Conservation (phyloP, 1,140 invertebrate species). For the Drosophila punjabiensis region DNA sequence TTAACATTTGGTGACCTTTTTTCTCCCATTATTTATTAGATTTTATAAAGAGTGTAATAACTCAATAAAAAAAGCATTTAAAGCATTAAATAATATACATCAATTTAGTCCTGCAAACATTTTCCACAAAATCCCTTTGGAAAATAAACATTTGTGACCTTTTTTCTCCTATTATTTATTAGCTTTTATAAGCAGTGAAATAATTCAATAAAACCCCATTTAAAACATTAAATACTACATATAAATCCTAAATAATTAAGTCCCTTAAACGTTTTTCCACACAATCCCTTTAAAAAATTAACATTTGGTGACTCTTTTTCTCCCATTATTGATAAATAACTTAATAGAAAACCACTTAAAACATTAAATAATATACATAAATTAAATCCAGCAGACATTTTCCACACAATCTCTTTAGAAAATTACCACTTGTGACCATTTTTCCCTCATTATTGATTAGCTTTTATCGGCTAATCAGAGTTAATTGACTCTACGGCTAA, state of each 20-base stretch:
- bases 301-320: no score
- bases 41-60: not conserved
- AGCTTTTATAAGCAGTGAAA: no score
- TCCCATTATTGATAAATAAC: no score
- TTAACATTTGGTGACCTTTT: no score
- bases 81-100: not conserved
- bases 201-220: no score
- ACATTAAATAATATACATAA: not conserved
- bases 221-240: no score
- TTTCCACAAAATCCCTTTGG: not conserved
- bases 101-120: not conserved
- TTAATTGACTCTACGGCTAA: not conserved
- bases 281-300: no score
- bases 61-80: not conserved
- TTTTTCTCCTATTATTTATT: not conserved
- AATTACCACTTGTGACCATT: conserved; percentile 4
- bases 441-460: not conserved
- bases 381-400: not conserved
- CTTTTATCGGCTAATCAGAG: not conserved
- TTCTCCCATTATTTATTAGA: no score
- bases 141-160: conserved; percentile 3
- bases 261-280: no score
- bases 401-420: not conserved
- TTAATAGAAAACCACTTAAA: no score
- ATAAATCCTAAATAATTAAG: no score